These are phyloP conservation scores for Ictidomys tridecemlineatus DNA, from an alignment of 2,113 vertebrate genomes.

Conservation along the genomic window DNA sequence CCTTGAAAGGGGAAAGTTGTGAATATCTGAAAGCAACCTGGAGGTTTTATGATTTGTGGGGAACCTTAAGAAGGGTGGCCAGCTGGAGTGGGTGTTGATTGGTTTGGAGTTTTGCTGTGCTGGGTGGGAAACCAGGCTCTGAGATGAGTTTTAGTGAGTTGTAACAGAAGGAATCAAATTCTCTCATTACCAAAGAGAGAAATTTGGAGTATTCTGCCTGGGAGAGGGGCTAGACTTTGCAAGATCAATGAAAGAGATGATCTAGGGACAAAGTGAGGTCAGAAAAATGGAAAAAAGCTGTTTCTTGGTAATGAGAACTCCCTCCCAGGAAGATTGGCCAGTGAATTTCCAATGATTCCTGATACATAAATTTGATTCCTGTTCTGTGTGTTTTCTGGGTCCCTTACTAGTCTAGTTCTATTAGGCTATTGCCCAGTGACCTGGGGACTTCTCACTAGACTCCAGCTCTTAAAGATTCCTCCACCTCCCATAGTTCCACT, in stretches of 20 bases:
- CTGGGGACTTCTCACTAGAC: no score
- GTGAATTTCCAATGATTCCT: neutral
- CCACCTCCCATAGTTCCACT: neutral
- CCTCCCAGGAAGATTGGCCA: no score
- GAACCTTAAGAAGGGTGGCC: neutral
- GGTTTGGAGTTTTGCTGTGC: neutral
- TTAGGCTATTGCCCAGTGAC: neutral
- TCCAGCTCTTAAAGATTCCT: neutral
- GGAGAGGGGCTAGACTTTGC: neutral
- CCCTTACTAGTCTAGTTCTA: neutral
- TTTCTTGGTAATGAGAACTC: neutral
- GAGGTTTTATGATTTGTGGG: neutral
- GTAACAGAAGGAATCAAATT: neutral
- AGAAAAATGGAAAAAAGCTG: neutral
- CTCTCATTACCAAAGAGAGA: neutral
- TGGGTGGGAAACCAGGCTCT: neutral
- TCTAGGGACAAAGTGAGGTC: neutral
- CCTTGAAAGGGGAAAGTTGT: neutral
- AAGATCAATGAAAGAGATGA: neutral
- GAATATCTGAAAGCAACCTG: neutral
- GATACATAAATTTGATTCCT: neutral
- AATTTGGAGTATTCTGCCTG: neutral
- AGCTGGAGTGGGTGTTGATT: rapidly evolving
- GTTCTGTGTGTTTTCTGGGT: neutral
- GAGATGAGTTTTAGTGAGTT: neutral